Evolutionary conservation across 2,113 vertebrate species (phyloP).

Genomic region (Lonchura striata): DNA sequence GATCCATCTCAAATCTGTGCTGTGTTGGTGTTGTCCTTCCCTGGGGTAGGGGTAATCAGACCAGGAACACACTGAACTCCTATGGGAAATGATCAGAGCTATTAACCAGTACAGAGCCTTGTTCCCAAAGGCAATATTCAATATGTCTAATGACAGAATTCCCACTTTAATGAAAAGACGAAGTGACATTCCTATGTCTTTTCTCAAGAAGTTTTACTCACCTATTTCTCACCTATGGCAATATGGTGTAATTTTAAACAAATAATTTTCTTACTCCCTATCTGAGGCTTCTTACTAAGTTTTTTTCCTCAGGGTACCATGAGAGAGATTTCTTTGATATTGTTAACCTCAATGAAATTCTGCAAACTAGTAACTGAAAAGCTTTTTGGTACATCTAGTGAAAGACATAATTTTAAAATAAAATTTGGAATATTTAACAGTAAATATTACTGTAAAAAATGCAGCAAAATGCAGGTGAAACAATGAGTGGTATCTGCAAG

Average conservation of each 20-base stretch:
- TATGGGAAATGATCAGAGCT: background rate
- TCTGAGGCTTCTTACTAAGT: background rate
- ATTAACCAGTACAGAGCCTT: background rate
- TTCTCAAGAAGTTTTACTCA: background rate
- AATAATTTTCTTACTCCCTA: background rate
- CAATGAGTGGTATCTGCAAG: accelerated
- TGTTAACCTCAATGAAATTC: background rate
- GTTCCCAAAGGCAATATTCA: background rate
- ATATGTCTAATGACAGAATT: background rate
- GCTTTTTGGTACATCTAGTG: background rate
- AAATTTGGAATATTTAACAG: background rate
- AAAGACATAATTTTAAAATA: background rate
- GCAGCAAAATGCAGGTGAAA: background rate
- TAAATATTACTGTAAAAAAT: background rate
- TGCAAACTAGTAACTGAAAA: background rate
- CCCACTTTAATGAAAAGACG: background rate
- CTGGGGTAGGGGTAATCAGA: background rate
- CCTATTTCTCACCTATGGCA: background rate
- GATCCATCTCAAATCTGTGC: accelerated
- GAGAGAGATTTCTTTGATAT: background rate
- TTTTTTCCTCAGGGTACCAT: background rate
- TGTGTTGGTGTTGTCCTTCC: accelerated
- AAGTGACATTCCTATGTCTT: background rate
- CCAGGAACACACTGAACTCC: background rate
- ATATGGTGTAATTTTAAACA: background rate